These are phyloP conservation scores for Beroe forskalii DNA, from an alignment of 37 sponge, comb jelly and placozoan species.

Conservation along the genomic window DNA sequence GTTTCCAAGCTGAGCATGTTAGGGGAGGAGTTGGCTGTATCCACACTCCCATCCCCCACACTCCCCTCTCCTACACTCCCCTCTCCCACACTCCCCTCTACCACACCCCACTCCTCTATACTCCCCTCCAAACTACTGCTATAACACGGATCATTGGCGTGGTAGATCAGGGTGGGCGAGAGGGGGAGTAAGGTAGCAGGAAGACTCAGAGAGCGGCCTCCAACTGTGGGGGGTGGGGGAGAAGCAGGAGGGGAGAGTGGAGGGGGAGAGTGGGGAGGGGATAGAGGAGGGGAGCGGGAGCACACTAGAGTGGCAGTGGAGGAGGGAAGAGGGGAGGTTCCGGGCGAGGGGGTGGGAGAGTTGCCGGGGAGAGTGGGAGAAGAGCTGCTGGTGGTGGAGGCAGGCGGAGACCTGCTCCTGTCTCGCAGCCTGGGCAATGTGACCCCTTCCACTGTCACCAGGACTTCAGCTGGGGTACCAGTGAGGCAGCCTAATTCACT, in stretches of 20 bases:
- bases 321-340: not conserved
- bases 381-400: not conserved
- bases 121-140: not conserved
- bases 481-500: too few relatives aligned
- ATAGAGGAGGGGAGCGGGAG: not conserved
- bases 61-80: not conserved
- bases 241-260: not conserved
- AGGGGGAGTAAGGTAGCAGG: not conserved
- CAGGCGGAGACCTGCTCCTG: not conserved
- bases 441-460: too few relatives aligned
- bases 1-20: not conserved
- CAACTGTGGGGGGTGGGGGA: not conserved
- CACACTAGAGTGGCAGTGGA: not conserved
- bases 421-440: too few relatives aligned
- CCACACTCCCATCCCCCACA: not conserved
- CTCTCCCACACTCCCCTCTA: not conserved
- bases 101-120: not conserved
- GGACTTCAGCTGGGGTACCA: too few relatives aligned
- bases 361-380: not conserved
- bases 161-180: not conserved
- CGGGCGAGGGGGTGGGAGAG: not conserved
- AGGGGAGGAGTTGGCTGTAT: not conserved
- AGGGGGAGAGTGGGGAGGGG: not conserved
- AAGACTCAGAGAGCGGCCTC: not conserved
- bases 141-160: not conserved